phyloP scores from a whole-genome alignment of 2,113 vertebrate species.

The Fulica atra region DNA sequence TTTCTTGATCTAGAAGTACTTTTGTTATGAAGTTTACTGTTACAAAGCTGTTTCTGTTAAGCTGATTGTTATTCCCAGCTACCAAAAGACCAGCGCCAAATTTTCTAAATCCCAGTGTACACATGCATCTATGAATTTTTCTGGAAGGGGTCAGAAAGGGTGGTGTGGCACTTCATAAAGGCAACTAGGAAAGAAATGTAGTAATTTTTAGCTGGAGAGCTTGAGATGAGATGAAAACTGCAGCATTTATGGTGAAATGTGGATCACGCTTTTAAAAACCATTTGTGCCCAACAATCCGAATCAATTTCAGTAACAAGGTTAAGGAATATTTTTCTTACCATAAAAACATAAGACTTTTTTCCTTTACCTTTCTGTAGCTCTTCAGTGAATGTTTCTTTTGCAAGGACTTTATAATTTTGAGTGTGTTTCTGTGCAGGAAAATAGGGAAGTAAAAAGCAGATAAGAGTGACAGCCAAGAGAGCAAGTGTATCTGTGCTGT shows the following conservation, averaged over 20 bases:
- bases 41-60: constrained; percentile 14
- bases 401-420: not conserved
- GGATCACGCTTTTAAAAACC: not conserved
- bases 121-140: not conserved
- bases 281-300: not conserved
- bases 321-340: not conserved
- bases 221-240: not conserved
- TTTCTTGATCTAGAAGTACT: constrained; percentile 2
- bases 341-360: not conserved
- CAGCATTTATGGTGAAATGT: not conserved
- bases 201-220: not conserved
- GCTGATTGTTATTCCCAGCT: not conserved
- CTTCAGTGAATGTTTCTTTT: not conserved
- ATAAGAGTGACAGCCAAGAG: not conserved
- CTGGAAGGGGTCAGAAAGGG: not conserved
- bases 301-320: not conserved
- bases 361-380: not conserved
- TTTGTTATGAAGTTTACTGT: not conserved
- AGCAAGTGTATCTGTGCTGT: not conserved
- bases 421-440: not conserved
- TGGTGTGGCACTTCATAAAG: not conserved
- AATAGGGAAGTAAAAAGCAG: not conserved
- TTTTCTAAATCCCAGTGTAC: not conserved
- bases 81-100: not conserved
- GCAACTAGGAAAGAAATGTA: not conserved